Conservation (phyloP, 2,797 vertebrate genomes). For the Pogonophryne albipinna region DNA sequence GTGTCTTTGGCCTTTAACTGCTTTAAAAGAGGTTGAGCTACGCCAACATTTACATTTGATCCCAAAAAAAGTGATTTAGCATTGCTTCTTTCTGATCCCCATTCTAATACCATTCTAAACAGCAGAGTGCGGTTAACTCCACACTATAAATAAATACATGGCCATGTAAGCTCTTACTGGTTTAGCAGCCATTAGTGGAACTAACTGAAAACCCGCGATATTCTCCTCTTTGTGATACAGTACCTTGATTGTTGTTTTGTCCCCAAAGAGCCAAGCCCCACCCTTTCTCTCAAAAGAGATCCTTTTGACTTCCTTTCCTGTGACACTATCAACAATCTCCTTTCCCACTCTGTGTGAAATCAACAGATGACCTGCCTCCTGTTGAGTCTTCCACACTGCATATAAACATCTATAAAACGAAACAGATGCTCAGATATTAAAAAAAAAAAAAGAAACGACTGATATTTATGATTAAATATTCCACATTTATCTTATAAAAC, state of each 20-base stretch:
- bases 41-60: not conserved
- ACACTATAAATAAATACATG: not conserved
- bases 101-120: not conserved
- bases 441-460: conserved; percentile 3
- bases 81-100: conserved; percentile 25
- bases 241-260: conserved; percentile 54
- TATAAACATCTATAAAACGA: not conserved
- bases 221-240: conserved; percentile 43
- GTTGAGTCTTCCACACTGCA: conserved; percentile 2
- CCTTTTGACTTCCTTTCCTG: conserved; percentile 42
- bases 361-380: conserved; percentile 24
- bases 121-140: not conserved
- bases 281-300: conserved; percentile 21
- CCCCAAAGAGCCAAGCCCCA: conserved; percentile 17
- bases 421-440: not conserved
- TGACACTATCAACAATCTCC: conserved; percentile 51
- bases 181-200: conserved; percentile 30
- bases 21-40: conserved; percentile 16
- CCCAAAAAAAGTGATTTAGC: not conserved
- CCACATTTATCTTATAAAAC: conserved; percentile 32
- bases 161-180: conserved; percentile 5
- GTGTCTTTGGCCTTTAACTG: conserved; percentile 22
- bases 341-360: conserved; percentile 29
- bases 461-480: conserved; percentile 22
- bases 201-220: conserved; percentile 23